These are phyloP conservation scores for Hippoglossus stenolepis DNA, from an alignment of 2,113 vertebrate species.

Conservation along the genomic window DNA sequence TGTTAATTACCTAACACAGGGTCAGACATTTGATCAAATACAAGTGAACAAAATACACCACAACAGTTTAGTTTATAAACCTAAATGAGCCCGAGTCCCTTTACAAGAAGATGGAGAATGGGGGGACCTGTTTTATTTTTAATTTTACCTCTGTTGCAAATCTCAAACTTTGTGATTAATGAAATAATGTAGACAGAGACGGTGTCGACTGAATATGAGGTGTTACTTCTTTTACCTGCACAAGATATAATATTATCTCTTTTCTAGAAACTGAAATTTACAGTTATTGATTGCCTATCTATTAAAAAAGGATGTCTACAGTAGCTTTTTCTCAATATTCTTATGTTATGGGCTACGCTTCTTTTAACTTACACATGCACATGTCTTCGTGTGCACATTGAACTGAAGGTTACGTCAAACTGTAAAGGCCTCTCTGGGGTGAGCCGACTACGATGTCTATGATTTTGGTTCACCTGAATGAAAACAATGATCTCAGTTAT, in stretches of 20 bases:
- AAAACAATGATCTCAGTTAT: slow-evolving; percentile 7
- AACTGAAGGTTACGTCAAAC: not conserved
- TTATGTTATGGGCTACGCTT: too few relatives aligned
- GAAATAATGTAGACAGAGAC: not conserved
- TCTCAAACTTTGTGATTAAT: not conserved
- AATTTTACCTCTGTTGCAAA: not conserved
- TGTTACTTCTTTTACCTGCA: not conserved
- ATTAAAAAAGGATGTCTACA: too few relatives aligned
- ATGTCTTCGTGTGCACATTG: not conserved
- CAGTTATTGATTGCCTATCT: too few relatives aligned
- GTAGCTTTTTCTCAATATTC: not conserved
- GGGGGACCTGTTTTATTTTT: not conserved
- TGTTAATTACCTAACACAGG: too few relatives aligned
- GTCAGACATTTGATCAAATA: not conserved
- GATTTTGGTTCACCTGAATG: slow-evolving; percentile 8
- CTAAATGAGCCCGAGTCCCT: not conserved
- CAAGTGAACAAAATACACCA: not conserved
- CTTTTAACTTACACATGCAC: not conserved
- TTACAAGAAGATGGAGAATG: not conserved
- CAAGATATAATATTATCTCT: too few relatives aligned
- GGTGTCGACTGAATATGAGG: not conserved
- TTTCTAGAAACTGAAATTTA: too few relatives aligned
- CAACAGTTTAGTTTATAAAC: not conserved
- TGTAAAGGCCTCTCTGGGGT: not conserved
- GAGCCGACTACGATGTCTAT: not conserved